A percentile compares a stretch with the other conserved stretches of the same genome.
phyloP scores from a whole-genome alignment of 92 coral and sea anemone genomes.

The Porites lobata region DNA sequence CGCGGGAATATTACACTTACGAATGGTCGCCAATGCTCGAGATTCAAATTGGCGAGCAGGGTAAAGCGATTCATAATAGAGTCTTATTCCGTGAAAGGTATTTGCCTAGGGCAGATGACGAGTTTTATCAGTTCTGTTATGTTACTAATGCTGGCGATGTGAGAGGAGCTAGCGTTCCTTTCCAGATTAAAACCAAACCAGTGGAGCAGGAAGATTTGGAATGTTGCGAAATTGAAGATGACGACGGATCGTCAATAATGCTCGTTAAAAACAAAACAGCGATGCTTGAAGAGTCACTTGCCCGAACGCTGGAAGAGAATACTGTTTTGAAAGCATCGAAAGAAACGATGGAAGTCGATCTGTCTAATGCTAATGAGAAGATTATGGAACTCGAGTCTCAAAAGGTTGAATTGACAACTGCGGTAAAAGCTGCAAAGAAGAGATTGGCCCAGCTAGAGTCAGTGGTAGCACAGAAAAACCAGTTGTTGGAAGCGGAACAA shows the following conservation, averaged over 20 bases:
- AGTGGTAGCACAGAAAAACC: slow-evolving; percentile 58
- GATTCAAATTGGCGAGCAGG: slow-evolving; percentile 63
- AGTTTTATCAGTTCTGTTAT: slow-evolving; percentile 98
- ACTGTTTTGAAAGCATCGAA: slow-evolving; percentile 84
- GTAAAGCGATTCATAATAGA: slow-evolving; percentile 69
- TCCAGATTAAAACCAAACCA: slow-evolving; percentile 90
- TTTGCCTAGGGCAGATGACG: slow-evolving; percentile 90
- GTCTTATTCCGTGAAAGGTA: slow-evolving; percentile 83
- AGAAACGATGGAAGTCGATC: slow-evolving; percentile 71
- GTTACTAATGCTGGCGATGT: slow-evolving; percentile 87
- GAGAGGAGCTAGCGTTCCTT: slow-evolving; percentile 98
- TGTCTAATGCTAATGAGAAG: slow-evolving; percentile 66
- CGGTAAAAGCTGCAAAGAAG: slow-evolving; percentile 49
- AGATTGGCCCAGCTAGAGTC: slow-evolving; percentile 66
- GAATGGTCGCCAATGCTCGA: slow-evolving; percentile 90
- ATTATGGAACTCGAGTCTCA: slow-evolving; percentile 73
- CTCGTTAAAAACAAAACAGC: slow-evolving; percentile 92
- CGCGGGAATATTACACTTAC: slow-evolving; percentile 88
- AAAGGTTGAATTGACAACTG: slow-evolving; percentile 70
- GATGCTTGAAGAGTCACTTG: slow-evolving; percentile 91
- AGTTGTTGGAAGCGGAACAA: slow-evolving; percentile 61
- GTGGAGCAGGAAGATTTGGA: slow-evolving; percentile 76
- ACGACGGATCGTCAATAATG: slow-evolving; percentile 83
- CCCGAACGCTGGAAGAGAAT: slow-evolving; percentile 88
- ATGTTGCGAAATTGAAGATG: slow-evolving; percentile 95